Percentiles rank a stretch among this genome's conserved stretches.
These are phyloP conservation scores for Campoletis raptor DNA, from an alignment of 2,888 invertebrate genomes.

Conservation along the genomic window DNA sequence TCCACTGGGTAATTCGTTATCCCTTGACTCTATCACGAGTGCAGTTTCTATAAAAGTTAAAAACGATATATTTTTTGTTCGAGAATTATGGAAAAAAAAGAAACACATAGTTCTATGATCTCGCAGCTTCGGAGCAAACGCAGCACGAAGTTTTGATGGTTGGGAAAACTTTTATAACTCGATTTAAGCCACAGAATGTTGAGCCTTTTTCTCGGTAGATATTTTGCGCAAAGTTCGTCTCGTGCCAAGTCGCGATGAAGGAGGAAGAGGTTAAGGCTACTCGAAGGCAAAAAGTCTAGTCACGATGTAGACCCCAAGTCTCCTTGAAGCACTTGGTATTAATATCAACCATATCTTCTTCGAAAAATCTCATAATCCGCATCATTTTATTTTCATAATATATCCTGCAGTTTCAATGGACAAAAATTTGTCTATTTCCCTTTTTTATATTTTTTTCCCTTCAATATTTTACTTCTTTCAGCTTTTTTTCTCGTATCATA, in stretches of 20 bases:
- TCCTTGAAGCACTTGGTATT: constrained; percentile 69
- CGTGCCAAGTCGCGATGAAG: constrained; percentile 28
- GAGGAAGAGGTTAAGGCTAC: constrained; percentile 46
- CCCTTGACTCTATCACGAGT: neutral
- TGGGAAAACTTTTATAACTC: constrained; percentile 12
- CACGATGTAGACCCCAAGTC: constrained; percentile 59
- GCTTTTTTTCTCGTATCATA: constrained; percentile 20
- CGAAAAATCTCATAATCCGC: constrained; percentile 2
- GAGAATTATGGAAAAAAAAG: neutral
- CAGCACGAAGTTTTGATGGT: neutral
- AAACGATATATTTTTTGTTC: neutral
- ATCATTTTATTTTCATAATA: neutral
- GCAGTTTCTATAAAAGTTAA: neutral
- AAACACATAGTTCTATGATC: constrained; percentile 1
- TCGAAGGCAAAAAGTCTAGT: constrained; percentile 66
- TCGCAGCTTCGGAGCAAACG: neutral
- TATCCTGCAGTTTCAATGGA: neutral
- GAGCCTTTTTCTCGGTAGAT: constrained; percentile 34
- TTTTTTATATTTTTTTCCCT: neutral
- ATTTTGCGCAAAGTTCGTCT: constrained; percentile 25
- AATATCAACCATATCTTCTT: constrained; percentile 61
- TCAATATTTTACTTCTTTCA: neutral
- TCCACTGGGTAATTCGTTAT: constrained; percentile 6
- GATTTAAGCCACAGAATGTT: constrained; percentile 13
- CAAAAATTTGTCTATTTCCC: neutral